Conservation (phyloP, 2,797 vertebrate species). For the Chloroceryle inda region DNA sequence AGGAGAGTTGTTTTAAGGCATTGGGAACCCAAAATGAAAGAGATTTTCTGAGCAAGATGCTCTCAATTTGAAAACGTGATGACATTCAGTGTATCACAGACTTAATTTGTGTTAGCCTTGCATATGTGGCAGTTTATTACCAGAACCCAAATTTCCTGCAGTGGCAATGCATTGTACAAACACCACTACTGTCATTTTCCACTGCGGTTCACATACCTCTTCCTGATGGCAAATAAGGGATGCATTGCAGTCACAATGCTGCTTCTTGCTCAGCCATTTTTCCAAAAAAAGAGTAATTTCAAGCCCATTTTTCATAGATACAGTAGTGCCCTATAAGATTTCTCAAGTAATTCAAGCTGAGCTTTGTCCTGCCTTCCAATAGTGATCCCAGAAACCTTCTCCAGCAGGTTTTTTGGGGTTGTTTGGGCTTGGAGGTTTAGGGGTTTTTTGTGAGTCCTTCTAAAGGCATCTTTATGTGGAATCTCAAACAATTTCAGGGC, state of each 20-base stretch:
- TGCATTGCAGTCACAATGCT: neutral
- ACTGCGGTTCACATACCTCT: neutral
- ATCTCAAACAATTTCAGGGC: slow-evolving; percentile 21
- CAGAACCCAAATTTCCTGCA: slow-evolving; percentile 3
- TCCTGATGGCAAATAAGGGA: slow-evolving; percentile 20
- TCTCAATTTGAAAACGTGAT: slow-evolving; percentile 5
- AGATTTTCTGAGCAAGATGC: neutral
- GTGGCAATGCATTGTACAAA: neutral
- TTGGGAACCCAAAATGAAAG: neutral
- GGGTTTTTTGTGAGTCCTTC: neutral
- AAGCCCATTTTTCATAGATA: neutral
- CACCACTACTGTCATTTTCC: neutral
- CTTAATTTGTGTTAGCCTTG: slow-evolving; percentile 42
- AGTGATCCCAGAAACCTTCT: neutral
- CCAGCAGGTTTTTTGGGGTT: neutral
- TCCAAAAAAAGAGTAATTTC: neutral
- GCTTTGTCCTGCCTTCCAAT: neutral
- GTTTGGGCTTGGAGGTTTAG: neutral
- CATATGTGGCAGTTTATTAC: slow-evolving; percentile 29
- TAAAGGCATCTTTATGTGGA: neutral
- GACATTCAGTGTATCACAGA: slow-evolving; percentile 17
- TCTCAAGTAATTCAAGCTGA: neutral
- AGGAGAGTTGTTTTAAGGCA: neutral
- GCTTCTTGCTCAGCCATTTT: slow-evolving; percentile 33
- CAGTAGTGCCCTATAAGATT: neutral